Base-by-base conservation (phyloP, 2,797 vertebrate genomes). In the Coregonus suidteri region DNA sequence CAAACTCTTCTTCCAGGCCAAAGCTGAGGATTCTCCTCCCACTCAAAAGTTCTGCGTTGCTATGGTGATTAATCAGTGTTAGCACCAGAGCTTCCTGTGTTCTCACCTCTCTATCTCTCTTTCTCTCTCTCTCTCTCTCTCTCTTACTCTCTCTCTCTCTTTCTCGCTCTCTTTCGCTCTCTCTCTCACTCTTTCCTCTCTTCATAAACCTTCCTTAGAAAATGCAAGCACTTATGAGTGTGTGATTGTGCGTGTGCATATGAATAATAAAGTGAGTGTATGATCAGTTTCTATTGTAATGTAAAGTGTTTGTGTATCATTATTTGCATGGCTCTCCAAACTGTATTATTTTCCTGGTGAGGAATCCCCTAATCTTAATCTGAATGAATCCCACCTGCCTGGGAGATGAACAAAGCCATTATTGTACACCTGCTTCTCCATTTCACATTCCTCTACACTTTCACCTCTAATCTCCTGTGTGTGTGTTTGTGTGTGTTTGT, bases 371-470 rank as follows among this genome's bases (percentile, higher is more conserved):
- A 41, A 74, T 34, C 30, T 52, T 64, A 30, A 65, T 47, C 73
- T 56, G 15, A 15, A 30, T 47, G 81, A 86, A 90, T 88, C 88
- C 84, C 41, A 56, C 78, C 67, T 16, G 30, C 25, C 37, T 41
- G 18, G 69, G 65, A 88, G 88, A 91, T 91, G 82, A 91, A 84
- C 86, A 52, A 66, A 87, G 41, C 80, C 87, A 87, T 89, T 88
- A 88, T 83, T 83, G 75, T 77, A 74, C 31, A 91, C 87, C 88
- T 89, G 84, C 84, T 71, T 81, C 83, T 81, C 82, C 18, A 9
- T 52, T 77, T 82, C 83, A 20, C 73, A 68, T 74, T 76, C 78
- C 78, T 79, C 64, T 81, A 82, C 82, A 34, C 66, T 78, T 75
- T 77, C 62, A 25, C 59, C 84, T 77, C 74, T 91, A 88, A 90